A percentile compares a stretch with the other conserved stretches of the same genome.
Conservation (phyloP, 2,113 vertebrate species). For the Rallus limicola region DNA sequence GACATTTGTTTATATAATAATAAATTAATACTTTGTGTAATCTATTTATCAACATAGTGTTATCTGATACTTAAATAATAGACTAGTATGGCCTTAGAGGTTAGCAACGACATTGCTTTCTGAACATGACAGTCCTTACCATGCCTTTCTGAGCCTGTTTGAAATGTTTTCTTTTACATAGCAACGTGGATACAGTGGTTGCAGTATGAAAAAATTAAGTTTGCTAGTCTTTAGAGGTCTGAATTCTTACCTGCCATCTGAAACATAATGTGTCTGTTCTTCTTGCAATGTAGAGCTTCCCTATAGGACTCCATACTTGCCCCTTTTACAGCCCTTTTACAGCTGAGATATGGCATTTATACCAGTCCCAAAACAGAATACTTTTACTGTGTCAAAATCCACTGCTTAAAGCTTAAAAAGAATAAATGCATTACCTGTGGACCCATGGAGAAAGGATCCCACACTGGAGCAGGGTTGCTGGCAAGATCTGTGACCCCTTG, state of each 20-base stretch:
- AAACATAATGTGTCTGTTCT: neutral
- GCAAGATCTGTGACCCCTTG: too few relatives aligned
- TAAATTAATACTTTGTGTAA: slow-evolving; percentile 64
- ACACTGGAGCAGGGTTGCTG: too few relatives aligned
- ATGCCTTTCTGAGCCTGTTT: slow-evolving; percentile 21
- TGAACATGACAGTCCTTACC: slow-evolving; percentile 19
- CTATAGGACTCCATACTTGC: neutral
- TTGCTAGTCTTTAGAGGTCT: slow-evolving; percentile 9
- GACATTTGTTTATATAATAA: slow-evolving; percentile 28
- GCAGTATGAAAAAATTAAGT: neutral
- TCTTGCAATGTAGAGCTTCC: neutral
- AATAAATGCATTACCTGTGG: too few relatives aligned
- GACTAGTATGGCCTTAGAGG: slow-evolving; percentile 70
- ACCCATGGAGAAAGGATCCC: too few relatives aligned
- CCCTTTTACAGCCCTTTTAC: neutral
- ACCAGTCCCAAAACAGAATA: neutral
- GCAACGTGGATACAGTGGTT: neutral
- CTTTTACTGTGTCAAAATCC: neutral
- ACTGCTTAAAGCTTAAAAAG: neutral
- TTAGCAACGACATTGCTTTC: slow-evolving; percentile 68
- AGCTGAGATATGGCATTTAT: neutral
- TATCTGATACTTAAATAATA: slow-evolving; percentile 79
- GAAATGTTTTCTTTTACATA: slow-evolving; percentile 20
- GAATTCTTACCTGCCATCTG: neutral
- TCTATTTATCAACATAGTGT: slow-evolving; percentile 47